Evolutionary conservation across 2,888 invertebrate species (phyloP), one percentile per base, ranked within the genome.

Genomic region (Sicus ferrugineus): DNA sequence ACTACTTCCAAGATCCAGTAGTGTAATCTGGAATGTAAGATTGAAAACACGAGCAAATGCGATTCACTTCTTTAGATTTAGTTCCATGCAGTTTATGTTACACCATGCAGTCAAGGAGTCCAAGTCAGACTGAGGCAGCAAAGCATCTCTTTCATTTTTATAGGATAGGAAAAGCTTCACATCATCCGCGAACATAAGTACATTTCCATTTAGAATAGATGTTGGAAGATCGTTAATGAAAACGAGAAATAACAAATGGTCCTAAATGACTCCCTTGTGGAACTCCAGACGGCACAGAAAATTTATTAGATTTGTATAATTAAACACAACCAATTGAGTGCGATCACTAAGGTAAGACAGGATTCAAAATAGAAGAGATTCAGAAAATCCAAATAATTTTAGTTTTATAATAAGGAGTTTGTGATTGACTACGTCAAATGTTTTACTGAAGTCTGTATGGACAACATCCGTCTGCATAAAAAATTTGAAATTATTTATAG

Each of bases 231-330:
- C 28, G 16, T 54, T 54, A 7, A 54, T 54, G 28, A 54, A 54
- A 28, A 28, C 28, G 11, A 54, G 28, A 28, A 54, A 54, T 11
- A 54, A 14, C 54, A 54, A 16, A 1, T 23, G 26, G 0, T 16
- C 54, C n/a, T 19, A 21, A 52, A 9, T 54, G 54, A 23, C 26
- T 54, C 21, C 54, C 26, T 54, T 54, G 54, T 21, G 50, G 50
- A 21, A 19, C 50, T 21, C 50, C 50, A 4, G 19, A 52, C 3
- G 21, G 23, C 3, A 52, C 2, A 19, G 23, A 9, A 52, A 52
- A 21, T 23, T 52, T 6, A 6, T 48, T 48, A 9, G 14, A 34
- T 34, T 42, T 42, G 42, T 16, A 16, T 42, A n/a, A 4, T 42
- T 16, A 42, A 52, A 26, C 23, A 52, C 21, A 4, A 52, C 52